These are phyloP conservation scores for Henicopernis longicauda DNA, from an alignment of 2,113 vertebrate genomes.

Conservation along the genomic window DNA sequence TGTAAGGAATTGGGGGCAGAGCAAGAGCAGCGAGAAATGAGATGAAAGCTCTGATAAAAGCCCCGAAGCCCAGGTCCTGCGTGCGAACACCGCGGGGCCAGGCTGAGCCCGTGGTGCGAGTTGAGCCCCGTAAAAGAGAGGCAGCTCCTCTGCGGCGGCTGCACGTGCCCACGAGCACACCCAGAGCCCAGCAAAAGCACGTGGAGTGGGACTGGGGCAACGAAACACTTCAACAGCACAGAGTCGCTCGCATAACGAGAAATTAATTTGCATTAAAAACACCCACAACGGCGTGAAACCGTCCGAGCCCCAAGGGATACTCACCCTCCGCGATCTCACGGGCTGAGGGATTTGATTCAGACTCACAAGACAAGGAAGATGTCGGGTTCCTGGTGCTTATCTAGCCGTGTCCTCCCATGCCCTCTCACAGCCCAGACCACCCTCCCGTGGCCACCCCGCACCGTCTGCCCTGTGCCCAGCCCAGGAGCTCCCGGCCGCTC, in stretches of 20 bases:
- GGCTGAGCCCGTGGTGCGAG: fast-evolving
- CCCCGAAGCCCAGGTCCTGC: background rate
- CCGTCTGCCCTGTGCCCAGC: background rate
- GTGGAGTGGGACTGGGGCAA: fast-evolving
- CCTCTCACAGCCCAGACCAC: background rate
- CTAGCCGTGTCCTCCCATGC: background rate
- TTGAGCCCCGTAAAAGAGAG: background rate
- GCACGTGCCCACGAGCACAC: background rate
- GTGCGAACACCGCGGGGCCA: fast-evolving
- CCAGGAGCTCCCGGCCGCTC: background rate
- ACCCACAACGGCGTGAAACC: fast-evolving
- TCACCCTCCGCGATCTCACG: background rate
- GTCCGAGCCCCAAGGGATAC: background rate
- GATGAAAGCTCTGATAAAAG: background rate
- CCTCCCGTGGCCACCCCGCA: background rate
- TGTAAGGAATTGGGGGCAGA: background rate
- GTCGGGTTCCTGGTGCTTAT: fast-evolving
- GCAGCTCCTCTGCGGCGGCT: background rate
- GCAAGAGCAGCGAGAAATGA: background rate
- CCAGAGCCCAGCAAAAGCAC: background rate
- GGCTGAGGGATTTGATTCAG: background rate
- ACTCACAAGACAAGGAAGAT: background rate
- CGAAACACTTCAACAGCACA: fast-evolving
- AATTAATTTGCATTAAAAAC: background rate
- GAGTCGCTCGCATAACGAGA: fast-evolving